phyloP scores from a whole-genome alignment of 2,888 invertebrate species.

The Drosophila rubida region DNA sequence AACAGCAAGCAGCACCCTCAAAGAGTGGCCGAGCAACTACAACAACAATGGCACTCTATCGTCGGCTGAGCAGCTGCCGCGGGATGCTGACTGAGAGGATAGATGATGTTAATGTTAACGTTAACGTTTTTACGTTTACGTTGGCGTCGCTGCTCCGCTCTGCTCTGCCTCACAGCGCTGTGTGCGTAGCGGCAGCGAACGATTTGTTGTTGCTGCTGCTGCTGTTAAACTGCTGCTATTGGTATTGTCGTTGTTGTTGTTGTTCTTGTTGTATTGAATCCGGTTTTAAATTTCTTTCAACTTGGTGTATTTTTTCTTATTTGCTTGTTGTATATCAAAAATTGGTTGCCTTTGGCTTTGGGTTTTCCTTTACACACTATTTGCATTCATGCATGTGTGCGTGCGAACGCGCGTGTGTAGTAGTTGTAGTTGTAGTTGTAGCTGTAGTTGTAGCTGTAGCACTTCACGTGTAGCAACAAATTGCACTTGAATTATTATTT shows the following conservation, averaged over 20 bases:
- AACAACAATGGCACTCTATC: slow-evolving; percentile 8
- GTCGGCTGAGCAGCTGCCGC: slow-evolving; percentile 49
- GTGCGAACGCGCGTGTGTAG: background rate
- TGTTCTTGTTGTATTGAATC: slow-evolving; percentile 62
- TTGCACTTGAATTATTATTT: slow-evolving; percentile 38
- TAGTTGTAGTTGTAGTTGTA: slow-evolving; percentile 12
- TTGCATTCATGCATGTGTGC: slow-evolving; percentile 1
- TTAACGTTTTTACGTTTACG: slow-evolving; percentile 2
- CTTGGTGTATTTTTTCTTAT: slow-evolving; percentile 61
- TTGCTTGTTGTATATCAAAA: slow-evolving; percentile 57
- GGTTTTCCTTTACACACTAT: slow-evolving; percentile 48
- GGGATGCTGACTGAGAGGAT: slow-evolving; percentile 40
- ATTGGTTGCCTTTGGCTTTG: slow-evolving; percentile 33
- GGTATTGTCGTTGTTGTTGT: background rate
- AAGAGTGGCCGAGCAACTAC: background rate
- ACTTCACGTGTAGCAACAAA: slow-evolving; percentile 38
- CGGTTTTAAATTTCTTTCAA: slow-evolving; percentile 76
- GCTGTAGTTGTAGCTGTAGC: slow-evolving; percentile 10
- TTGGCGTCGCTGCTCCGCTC: slow-evolving; percentile 23
- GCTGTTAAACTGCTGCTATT: background rate
- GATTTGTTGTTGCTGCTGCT: slow-evolving; percentile 40
- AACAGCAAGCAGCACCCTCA: slow-evolving; percentile 1
- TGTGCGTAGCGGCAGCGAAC: slow-evolving; percentile 38
- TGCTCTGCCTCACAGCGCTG: background rate
- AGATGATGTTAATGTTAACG: slow-evolving; percentile 15